These are phyloP conservation scores for Platynereis dumerilii DNA, from an alignment of 2,888 invertebrate species.

Conservation along the genomic window DNA sequence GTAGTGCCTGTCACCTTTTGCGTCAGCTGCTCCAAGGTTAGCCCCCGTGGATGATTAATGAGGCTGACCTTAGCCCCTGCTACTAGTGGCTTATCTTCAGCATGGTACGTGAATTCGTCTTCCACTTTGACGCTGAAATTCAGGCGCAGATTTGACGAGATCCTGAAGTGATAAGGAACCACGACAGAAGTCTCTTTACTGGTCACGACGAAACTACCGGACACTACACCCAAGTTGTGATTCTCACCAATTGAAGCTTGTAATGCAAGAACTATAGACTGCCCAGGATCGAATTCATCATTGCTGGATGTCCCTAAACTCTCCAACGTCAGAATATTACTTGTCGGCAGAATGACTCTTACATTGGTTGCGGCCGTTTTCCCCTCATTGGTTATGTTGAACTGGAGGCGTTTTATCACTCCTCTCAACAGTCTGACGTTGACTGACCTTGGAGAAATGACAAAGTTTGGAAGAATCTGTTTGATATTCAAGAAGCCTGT, in stretches of 20 bases:
- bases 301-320: conserved; percentile 31
- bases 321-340: conserved; percentile 34
- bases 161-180: conserved; percentile 27
- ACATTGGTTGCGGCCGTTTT: conserved; percentile 37
- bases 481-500: not conserved
- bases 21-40: conserved; percentile 17
- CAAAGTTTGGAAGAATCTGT: not conserved
- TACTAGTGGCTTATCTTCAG: conserved; percentile 39
- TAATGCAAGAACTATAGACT: not conserved
- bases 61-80: conserved; percentile 38
- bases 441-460: not conserved
- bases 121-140: conserved; percentile 40
- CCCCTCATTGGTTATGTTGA: conserved; percentile 39
- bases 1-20: conserved; percentile 29
- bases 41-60: conserved; percentile 31
- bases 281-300: not conserved
- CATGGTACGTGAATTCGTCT: conserved; percentile 48
- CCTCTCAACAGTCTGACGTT: conserved; percentile 23
- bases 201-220: not conserved
- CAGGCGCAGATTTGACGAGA: conserved; percentile 34
- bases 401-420: conserved; percentile 29
- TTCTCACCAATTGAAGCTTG: not conserved
- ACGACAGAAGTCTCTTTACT: not conserved
- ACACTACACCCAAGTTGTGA: not conserved
- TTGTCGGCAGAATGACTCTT: conserved; percentile 32